Base-by-base conservation (phyloP, 2,888 invertebrate species). In the Lysandra coridon region DNA sequence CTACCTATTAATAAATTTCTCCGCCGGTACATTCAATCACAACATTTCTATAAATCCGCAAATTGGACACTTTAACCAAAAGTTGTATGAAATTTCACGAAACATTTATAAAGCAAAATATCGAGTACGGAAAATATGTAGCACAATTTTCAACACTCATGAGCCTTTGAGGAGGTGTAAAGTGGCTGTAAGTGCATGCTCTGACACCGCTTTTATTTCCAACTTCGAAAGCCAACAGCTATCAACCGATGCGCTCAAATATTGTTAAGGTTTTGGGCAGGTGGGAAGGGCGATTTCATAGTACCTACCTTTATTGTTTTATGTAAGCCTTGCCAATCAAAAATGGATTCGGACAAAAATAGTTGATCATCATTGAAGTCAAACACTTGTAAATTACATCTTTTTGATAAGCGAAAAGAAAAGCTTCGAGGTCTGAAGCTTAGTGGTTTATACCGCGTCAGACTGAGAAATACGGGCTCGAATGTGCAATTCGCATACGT, bases 61-160 rank as follows among this genome's bases (percentile, higher is more conserved):
- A 57, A 57, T 57, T 10, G 49, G 10, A 2, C 10, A 57, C 57
- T 57, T 12, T 17, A 4, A 57, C 57, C 17, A 57, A 57, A 12
- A 57, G 4, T 17, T 57, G 12, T 57, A 57, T 4, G 3, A 62
- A 62, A n/a, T 60, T 23, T n/a, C n/a, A 23, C 64, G 64, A 64
- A 23, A 64, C 10, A 64, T 30, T n/a, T 17, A 17, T 17, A 23
- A 62, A n/a, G 30, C 64, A 64, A 64, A 64, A 64, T 64, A 64
- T 64, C 30, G 12, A 64, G 7, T 7, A 2, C 64, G 23, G 14
- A 10, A 69, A 69, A 69, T 14, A 69, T 69, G 69, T 69, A 33
- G 33, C 69, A 37, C 69, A 69, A 69, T 69, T 69, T 69, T 30
- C 69, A 69, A 37, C 69, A 69, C 69, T 69, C 33, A 69, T 69